Percentiles rank a stretch among this genome's conserved stretches.
Evolutionary conservation across 2,113 vertebrate genomes (phyloP).

Genomic region (Tragelaphus scriptus): DNA sequence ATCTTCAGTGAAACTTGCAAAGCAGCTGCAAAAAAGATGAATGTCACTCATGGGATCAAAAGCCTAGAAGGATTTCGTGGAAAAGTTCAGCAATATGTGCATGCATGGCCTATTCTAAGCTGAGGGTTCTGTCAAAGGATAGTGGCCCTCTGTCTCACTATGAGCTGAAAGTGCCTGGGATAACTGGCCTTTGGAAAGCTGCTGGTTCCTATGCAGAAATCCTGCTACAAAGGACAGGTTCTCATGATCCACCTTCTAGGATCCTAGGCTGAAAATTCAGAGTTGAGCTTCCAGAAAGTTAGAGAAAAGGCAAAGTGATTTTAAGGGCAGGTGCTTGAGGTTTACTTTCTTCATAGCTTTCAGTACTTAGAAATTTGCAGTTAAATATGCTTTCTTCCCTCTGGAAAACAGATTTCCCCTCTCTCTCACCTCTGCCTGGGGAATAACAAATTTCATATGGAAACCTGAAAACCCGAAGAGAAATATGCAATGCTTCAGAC

Average conservation of each 20-base stretch:
- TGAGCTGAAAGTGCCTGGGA: not conserved
- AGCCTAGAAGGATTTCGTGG: slow-evolving; percentile 47
- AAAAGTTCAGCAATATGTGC: slow-evolving; percentile 43
- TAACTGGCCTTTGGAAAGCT: not conserved
- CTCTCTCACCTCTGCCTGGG: not conserved
- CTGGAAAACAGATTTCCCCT: slow-evolving; percentile 5
- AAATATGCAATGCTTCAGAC: slow-evolving; percentile 39
- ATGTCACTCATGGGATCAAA: slow-evolving; percentile 56
- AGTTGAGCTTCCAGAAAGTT: not conserved
- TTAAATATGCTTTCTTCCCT: slow-evolving; percentile 7
- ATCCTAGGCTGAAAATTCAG: not conserved
- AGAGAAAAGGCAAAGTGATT: not conserved
- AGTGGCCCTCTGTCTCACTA: not conserved
- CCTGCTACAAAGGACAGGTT: not conserved
- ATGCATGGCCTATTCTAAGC: not conserved
- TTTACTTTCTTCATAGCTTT: not conserved
- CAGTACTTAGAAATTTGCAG: slow-evolving; percentile 5
- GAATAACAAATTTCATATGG: slow-evolving; percentile 36
- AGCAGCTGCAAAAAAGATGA: slow-evolving; percentile 67
- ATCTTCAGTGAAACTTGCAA: slow-evolving; percentile 41
- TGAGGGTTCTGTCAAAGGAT: not conserved
- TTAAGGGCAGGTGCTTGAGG: slow-evolving; percentile 1
- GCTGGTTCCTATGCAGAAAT: not conserved
- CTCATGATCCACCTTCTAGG: not conserved
- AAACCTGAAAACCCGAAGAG: slow-evolving; percentile 24